Base-by-base conservation (phyloP, 2,113 vertebrate genomes). In the Rhinogobius similis region DNA sequence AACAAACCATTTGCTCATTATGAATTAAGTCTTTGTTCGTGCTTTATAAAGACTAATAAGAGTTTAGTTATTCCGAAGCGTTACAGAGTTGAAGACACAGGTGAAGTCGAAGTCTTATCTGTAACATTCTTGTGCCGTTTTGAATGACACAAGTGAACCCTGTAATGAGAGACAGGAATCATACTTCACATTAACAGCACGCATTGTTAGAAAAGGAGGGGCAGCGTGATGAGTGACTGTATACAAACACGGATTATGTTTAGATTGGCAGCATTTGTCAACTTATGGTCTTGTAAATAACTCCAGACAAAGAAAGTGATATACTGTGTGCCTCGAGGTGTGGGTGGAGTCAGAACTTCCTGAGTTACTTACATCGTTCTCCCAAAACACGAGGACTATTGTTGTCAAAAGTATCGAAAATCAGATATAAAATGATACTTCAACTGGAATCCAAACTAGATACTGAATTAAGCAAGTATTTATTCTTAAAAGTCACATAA, bases 61-160 rank as follows among this genome's bases (percentile, higher is more conserved):
- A 5, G 5, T 36, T 3, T 36, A 2, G 32, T 36, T 5, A 36
- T 5, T 3, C 5, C 11, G 7, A 41, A 26, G 55, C 3, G 32
- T 36, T 36, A 36, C 32, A 36, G 32, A 36, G 32, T 39, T 9
- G 18, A 55, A 24, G 1, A 23, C 16, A n/a, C 10, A 14, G 12
- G 44, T 1, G 5, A 61, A 62, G 36, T 26, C n/a, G 52, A 4
- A 8, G 20, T 53, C 65, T 70, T 71, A 78, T 83, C 70, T 63
- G 56, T 4, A 10, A 67, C 81, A 87, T 82, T 81, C 73, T 75
- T 27, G 3, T 0, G 21, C 36, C 16, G 36, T 58, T 72, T 64
- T 9, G 75, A 71, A 75, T 69, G 58, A 65, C 43, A 38, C 43
- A 1, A 1, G 18, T 46, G 20, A 20, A 20, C 23, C 16, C 44